These are phyloP conservation scores for Pocillopora meandrina DNA, from an alignment of 92 coral and sea anemone genomes.

Conservation along the genomic window DNA sequence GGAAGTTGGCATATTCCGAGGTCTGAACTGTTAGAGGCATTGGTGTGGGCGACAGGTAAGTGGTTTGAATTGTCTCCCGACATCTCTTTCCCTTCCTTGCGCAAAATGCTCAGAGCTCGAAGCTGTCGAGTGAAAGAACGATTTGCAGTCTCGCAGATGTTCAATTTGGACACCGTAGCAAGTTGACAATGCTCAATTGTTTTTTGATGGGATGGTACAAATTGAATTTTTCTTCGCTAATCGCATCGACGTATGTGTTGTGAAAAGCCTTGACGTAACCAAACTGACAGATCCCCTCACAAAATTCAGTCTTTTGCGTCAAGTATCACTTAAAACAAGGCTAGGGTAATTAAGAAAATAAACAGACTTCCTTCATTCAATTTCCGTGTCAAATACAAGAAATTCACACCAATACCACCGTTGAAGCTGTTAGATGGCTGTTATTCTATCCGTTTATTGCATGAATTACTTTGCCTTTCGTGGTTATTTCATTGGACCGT, in stretches of 20 bases:
- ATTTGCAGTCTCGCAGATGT: neutral
- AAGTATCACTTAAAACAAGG: neutral
- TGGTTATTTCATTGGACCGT: neutral
- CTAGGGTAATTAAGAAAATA: neutral
- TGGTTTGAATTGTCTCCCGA: neutral
- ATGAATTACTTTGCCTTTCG: neutral
- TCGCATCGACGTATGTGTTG: constrained; percentile 1
- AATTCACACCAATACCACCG: neutral
- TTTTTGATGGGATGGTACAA: neutral
- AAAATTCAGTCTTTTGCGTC: constrained; percentile 3
- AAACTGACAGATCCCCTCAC: neutral
- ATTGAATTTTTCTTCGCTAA: neutral
- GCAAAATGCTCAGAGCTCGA: neutral
- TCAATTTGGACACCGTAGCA: neutral
- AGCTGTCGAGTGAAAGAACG: neutral
- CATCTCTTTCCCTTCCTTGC: neutral
- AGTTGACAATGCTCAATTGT: neutral
- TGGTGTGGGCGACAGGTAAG: neutral
- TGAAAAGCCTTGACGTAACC: neutral
- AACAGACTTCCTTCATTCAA: constrained; percentile 6
- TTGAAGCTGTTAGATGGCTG: neutral
- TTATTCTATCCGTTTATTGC: neutral
- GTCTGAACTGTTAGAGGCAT: neutral
- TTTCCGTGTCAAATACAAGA: neutral
- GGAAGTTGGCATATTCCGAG: neutral